Evolutionary conservation across 2,888 invertebrate genomes (phyloP).

Genomic region (Pseudanteris insignis): DNA sequence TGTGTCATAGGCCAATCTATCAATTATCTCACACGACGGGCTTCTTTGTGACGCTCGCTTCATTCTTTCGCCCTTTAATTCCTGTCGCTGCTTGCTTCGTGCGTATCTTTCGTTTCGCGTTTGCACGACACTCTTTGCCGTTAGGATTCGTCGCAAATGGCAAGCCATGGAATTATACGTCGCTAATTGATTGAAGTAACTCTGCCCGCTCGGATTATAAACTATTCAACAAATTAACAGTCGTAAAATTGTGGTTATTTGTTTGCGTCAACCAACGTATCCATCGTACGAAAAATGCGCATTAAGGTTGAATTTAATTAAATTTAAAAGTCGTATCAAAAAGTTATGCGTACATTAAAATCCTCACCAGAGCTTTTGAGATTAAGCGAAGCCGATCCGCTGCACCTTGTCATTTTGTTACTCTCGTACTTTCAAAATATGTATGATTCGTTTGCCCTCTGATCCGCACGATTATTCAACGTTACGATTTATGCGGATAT

Average conservation of each 20-base stretch:
- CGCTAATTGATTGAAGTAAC: conserved; percentile 56
- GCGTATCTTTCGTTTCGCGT: conserved; percentile 54
- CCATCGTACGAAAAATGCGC: neutral
- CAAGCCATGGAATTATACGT: conserved; percentile 59
- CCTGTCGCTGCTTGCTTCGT: conserved; percentile 28
- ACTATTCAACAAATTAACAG: conserved; percentile 48
- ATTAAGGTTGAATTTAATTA: conserved; percentile 1
- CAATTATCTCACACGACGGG: conserved; percentile 53
- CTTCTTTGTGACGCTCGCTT: conserved; percentile 31
- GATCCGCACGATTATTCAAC: too few species aligned
- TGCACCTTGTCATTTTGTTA: too few species aligned
- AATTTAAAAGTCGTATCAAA: conserved; percentile 13
- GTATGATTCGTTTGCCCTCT: too few species aligned
- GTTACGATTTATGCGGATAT: too few species aligned
- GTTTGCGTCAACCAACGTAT: too few species aligned
- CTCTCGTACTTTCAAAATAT: too few species aligned
- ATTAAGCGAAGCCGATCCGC: too few species aligned
- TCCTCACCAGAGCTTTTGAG: conserved; percentile 52
- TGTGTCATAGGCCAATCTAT: conserved; percentile 58
- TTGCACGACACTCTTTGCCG: conserved; percentile 59
- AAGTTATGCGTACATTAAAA: conserved; percentile 13
- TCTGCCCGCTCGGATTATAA: conserved; percentile 61
- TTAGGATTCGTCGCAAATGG: conserved; percentile 58
- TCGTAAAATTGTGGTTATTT: conserved; percentile 1
- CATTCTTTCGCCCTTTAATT: conserved; percentile 28